phyloP scores from a whole-genome alignment of 2,888 invertebrate species.

The Lysandra coridon region DNA sequence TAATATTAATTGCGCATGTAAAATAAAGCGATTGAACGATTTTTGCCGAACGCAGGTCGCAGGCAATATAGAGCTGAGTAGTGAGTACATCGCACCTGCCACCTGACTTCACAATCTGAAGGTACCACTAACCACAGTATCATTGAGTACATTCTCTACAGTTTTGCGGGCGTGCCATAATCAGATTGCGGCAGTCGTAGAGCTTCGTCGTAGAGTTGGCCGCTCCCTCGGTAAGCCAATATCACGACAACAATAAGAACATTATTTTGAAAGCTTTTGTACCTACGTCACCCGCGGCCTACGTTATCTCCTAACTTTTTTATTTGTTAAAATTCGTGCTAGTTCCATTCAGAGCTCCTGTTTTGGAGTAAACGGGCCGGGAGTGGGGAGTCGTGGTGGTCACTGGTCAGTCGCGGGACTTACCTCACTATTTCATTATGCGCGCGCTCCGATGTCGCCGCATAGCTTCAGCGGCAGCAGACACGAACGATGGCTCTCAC shows the following conservation, averaged over 20 bases:
- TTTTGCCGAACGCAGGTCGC: background rate
- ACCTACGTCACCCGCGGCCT: background rate
- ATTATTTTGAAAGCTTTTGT: background rate
- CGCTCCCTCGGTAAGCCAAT: conserved; percentile 62
- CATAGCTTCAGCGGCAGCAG: conserved; percentile 59
- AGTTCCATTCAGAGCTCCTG: background rate
- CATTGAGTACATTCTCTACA: conserved; percentile 48
- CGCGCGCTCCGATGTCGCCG: conserved; percentile 55
- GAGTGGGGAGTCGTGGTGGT: background rate
- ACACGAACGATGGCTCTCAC: conserved; percentile 59
- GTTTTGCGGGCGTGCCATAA: conserved; percentile 73
- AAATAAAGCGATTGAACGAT: background rate
- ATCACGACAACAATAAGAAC: conserved; percentile 29
- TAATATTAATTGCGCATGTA: background rate
- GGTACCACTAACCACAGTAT: conserved; percentile 30
- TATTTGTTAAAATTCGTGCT: background rate
- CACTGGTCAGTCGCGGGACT: conserved; percentile 43
- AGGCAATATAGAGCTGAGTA: too few species aligned
- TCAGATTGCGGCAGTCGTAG: conserved; percentile 77
- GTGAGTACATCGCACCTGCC: background rate
- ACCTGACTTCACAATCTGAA: conserved; percentile 9
- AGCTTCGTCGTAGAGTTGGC: conserved; percentile 67
- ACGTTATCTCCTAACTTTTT: background rate
- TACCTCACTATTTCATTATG: conserved; percentile 78
- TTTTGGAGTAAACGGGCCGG: background rate